These are phyloP conservation scores for Nannoperca australis DNA, from an alignment of 2,797 vertebrate species.

Conservation along the genomic window DNA sequence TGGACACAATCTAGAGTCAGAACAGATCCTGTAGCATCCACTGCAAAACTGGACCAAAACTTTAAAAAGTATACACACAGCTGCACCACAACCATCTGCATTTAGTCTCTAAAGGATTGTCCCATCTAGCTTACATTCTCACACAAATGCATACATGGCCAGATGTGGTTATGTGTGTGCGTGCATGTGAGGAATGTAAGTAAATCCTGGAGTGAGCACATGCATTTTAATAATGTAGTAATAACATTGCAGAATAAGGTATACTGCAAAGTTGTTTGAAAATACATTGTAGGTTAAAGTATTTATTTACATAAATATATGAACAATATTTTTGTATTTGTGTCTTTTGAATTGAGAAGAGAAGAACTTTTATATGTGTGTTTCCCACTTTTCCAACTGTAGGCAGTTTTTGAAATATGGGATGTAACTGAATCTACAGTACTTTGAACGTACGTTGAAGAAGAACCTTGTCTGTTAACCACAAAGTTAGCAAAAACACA, in stretches of 20 bases:
- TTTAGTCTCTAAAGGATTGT: constrained; percentile 21
- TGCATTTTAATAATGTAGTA: not conserved
- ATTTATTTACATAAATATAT: not conserved
- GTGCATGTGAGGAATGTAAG: constrained; percentile 21
- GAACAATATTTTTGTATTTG: not conserved
- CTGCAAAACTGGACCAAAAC: not conserved
- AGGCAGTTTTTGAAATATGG: not conserved
- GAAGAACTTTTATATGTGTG: not conserved
- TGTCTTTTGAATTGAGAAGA: not conserved
- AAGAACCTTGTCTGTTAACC: constrained; percentile 28
- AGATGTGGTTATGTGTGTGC: constrained; percentile 31
- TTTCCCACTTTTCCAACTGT: not conserved
- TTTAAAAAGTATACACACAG: constrained; percentile 20
- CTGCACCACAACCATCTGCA: constrained; percentile 36
- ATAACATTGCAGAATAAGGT: not conserved
- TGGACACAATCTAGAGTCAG: not conserved
- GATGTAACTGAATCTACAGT: constrained; percentile 15
- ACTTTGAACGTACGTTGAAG: constrained; percentile 11
- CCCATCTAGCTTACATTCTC: not conserved
- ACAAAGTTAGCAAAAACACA: constrained; percentile 26
- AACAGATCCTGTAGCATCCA: not conserved
- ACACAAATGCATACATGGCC: constrained; percentile 12
- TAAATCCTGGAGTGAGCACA: constrained; percentile 3
- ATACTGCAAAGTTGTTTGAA: not conserved
- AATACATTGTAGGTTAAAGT: not conserved